Conservation (phyloP, 2,113 vertebrate genomes). For the Aix galericulata region DNA sequence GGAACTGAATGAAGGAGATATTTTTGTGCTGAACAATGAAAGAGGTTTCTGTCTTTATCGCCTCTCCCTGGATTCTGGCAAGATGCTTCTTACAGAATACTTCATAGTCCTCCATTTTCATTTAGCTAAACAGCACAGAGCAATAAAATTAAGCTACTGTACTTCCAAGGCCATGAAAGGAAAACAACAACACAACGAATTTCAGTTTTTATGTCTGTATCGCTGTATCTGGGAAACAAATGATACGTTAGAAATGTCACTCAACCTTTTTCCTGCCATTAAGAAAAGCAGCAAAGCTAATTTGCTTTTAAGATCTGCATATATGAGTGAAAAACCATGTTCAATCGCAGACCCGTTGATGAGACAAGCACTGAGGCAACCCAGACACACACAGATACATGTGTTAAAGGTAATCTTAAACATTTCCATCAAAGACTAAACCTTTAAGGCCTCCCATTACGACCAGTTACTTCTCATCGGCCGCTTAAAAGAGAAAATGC, state of each 20-base stretch:
- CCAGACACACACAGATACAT: not conserved
- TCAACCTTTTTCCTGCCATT: not conserved
- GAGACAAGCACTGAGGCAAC: not conserved
- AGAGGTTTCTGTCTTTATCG: constrained; percentile 51
- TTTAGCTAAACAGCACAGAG: constrained; percentile 26
- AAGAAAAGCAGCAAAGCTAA: not conserved
- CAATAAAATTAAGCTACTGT: not conserved
- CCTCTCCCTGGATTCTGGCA: constrained; percentile 77
- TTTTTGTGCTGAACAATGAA: constrained; percentile 48
- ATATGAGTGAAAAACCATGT: not conserved
- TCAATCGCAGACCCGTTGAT: not conserved
- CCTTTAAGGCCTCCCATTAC: not conserved
- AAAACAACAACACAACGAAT: not conserved
- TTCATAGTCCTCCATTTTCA: constrained; percentile 90
- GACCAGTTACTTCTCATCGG: not conserved
- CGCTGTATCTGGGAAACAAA: not conserved
- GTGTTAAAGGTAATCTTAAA: not conserved
- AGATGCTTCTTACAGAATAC: constrained; percentile 84
- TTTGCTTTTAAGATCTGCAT: not conserved
- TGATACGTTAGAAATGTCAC: not conserved
- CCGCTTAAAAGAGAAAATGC: not conserved
- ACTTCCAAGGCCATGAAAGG: not conserved
- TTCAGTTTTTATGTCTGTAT: not conserved
- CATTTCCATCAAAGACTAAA: not conserved
- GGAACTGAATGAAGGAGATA: constrained; percentile 83